A percentile compares a stretch with the other conserved stretches of the same genome.
Evolutionary conservation across 2,797 vertebrate species (phyloP).

Genomic region (Remorina albescens): DNA sequence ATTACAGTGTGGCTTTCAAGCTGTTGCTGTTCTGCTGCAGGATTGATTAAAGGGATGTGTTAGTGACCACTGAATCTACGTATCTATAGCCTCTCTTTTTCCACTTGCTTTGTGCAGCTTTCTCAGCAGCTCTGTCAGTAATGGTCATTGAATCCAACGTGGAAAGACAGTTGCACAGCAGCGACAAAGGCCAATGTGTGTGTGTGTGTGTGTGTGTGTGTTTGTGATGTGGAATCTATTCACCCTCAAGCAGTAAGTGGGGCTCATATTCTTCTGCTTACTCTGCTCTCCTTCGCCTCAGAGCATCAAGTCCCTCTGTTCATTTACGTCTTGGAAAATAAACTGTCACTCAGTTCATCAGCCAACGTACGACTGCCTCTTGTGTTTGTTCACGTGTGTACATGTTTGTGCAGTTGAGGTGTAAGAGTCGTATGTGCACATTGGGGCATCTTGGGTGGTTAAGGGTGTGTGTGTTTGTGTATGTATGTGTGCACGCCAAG

Average conservation of each 20-base stretch:
- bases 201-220: conserved; percentile 18
- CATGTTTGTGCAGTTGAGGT: conserved; percentile 8
- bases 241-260: conserved; percentile 27
- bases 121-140: conserved; percentile 57
- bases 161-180: conserved; percentile 41
- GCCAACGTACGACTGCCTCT: conserved; percentile 33
- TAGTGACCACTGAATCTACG: conserved; percentile 33
- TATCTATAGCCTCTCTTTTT: conserved; percentile 52
- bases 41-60: conserved; percentile 35
- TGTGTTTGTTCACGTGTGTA: conserved; percentile 36
- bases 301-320: conserved; percentile 70
- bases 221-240: conserved; percentile 47
- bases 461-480: conserved; percentile 12
- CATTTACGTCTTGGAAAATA: conserved; percentile 75
- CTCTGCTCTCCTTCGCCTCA: conserved; percentile 59
- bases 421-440: conserved; percentile 36
- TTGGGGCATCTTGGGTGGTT: conserved; percentile 18
- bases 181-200: conserved; percentile 34
- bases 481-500: conserved; percentile 38
- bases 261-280: conserved; percentile 55
- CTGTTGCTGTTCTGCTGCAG: conserved; percentile 44
- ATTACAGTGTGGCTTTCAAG: conserved; percentile 54
- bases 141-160: conserved; percentile 56
- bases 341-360: conserved; percentile 79
- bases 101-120: conserved; percentile 39